Evolutionary conservation across 2,888 invertebrate species (phyloP).

Genomic region (Hoplodrina ambigua): DNA sequence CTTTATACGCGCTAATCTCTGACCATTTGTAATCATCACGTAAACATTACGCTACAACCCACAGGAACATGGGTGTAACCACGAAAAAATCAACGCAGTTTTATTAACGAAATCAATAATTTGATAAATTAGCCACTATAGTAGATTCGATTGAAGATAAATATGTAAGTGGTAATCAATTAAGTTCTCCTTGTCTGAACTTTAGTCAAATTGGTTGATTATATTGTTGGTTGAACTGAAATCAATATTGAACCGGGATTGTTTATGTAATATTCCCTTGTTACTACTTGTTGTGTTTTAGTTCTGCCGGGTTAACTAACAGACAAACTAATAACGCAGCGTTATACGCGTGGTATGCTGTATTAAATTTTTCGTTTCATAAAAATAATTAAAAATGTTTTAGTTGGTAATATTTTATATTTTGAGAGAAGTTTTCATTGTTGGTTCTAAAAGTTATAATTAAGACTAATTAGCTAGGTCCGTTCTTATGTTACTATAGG

Average conservation of each 20-base stretch:
- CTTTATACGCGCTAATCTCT: no score
- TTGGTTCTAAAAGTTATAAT: background rate
- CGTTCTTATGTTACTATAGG: no score
- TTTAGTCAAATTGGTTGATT: constrained; percentile 85
- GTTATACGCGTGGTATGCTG: background rate
- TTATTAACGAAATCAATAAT: background rate
- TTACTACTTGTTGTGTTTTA: constrained; percentile 80
- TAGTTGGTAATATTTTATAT: background rate
- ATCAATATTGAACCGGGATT: constrained; percentile 82
- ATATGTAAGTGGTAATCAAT: constrained; percentile 68
- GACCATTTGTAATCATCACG: no score
- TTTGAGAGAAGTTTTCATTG: background rate
- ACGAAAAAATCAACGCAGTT: no score
- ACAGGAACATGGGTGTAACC: no score
- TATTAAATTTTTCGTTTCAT: background rate
- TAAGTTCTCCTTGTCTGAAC: constrained; percentile 71
- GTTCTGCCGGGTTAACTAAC: constrained; percentile 61
- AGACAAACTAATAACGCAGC: constrained; percentile 31
- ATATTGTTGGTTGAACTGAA: constrained; percentile 81
- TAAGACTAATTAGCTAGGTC: background rate
- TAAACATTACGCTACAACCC: no score
- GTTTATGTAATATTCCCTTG: constrained; percentile 79
- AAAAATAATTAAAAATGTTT: background rate
- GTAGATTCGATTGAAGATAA: constrained; percentile 25
- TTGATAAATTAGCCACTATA: background rate